A percentile compares a stretch with the other conserved stretches of the same genome.
Evolutionary conservation across 2,113 vertebrate genomes (phyloP).

Genomic region (Octodon degus): DNA sequence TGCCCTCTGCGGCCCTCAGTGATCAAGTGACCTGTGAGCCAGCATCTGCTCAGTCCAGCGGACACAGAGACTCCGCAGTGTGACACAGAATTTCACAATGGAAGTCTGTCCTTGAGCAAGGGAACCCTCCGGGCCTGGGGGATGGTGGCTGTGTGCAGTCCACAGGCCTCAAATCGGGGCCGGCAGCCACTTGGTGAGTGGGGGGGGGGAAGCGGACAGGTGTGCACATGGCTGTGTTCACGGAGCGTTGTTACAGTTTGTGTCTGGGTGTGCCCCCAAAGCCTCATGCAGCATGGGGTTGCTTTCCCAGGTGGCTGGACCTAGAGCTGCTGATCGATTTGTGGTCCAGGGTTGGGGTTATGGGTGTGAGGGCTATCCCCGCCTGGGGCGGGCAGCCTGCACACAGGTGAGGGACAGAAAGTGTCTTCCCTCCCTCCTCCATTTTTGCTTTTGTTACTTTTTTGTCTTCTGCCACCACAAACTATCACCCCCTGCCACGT

Average conservation of each 20-base stretch:
- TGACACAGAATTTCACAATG: neutral
- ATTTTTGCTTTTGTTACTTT: too few species aligned
- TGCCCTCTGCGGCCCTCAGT: neutral
- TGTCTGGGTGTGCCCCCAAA: too few species aligned
- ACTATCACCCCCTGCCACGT: too few species aligned
- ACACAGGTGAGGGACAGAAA: too few species aligned
- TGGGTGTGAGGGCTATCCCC: too few species aligned
- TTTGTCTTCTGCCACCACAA: too few species aligned
- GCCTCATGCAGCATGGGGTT: too few species aligned
- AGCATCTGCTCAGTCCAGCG: neutral
- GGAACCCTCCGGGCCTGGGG: neutral
- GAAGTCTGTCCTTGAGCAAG: neutral
- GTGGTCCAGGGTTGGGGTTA: too few species aligned
- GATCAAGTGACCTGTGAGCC: neutral
- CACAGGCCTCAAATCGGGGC: neutral
- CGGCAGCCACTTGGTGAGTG: neutral
- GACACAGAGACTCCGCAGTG: neutral
- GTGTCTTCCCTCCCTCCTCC: too few species aligned
- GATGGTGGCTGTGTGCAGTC: neutral
- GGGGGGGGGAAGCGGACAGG: neutral
- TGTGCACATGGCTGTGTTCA: neutral
- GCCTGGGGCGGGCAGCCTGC: too few species aligned
- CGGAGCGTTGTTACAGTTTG: neutral
- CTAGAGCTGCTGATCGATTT: too few species aligned
- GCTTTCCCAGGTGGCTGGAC: too few species aligned